Evolutionary conservation across 2,113 vertebrate species (phyloP).

Genomic region (Hyla sarda): DNA sequence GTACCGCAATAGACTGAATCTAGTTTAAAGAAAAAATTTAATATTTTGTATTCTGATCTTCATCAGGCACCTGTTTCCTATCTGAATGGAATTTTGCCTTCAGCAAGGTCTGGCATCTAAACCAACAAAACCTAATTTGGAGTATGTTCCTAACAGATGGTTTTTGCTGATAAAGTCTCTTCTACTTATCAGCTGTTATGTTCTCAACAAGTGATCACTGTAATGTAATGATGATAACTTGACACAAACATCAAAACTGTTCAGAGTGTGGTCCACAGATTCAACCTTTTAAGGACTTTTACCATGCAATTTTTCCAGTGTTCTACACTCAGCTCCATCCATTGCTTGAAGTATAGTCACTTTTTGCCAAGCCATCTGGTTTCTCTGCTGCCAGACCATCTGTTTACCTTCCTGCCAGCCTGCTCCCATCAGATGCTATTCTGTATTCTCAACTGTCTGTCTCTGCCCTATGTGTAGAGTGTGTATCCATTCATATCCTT

Average conservation of each 20-base stretch:
- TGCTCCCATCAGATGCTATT: conserved; percentile 1
- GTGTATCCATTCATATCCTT: conserved; percentile 6
- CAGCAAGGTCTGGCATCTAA: background rate
- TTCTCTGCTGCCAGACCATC: conserved; percentile 55
- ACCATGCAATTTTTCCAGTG: background rate
- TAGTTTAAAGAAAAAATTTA: background rate
- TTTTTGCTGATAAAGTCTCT: background rate
- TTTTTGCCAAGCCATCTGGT: conserved; percentile 59
- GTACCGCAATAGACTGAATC: background rate
- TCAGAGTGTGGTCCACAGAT: background rate
- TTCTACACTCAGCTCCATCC: conserved; percentile 1
- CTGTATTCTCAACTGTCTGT: conserved; percentile 28
- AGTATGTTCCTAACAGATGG: background rate
- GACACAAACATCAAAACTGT: background rate
- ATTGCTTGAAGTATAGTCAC: conserved; percentile 18
- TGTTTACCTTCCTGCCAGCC: conserved; percentile 36
- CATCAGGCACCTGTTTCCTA: background rate
- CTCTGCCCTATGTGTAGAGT: conserved; percentile 6
- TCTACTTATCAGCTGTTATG: background rate
- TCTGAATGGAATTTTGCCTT: background rate
- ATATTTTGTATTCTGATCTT: background rate
- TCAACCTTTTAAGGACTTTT: background rate
- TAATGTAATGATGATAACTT: background rate
- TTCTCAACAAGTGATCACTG: background rate
- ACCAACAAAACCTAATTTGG: background rate